A percentile compares a stretch with the other conserved stretches of the same genome.
phyloP scores from a whole-genome alignment of 2,797 vertebrate species.

The Cygnus olor region DNA sequence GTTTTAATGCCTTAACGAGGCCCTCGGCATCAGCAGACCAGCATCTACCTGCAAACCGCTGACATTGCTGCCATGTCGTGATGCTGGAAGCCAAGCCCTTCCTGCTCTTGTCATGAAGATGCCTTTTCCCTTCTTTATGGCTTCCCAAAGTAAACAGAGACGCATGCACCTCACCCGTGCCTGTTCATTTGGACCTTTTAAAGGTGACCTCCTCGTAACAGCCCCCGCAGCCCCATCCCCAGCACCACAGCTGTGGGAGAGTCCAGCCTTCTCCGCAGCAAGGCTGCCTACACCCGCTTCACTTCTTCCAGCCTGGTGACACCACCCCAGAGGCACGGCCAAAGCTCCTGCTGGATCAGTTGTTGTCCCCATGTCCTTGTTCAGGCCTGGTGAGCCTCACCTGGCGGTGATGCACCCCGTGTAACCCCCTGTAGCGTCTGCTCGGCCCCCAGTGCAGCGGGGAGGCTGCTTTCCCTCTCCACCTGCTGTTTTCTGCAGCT shows the following conservation, averaged over 20 bases:
- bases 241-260: not conserved
- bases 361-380: rapidly evolving
- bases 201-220: too few relatives aligned
- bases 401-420: rapidly evolving
- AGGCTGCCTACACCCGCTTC: not conserved
- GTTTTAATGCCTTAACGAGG: not conserved
- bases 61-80: rapidly evolving
- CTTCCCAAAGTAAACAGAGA: not conserved
- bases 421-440: rapidly evolving
- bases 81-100: not conserved
- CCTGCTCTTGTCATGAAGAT: rapidly evolving
- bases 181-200: not conserved
- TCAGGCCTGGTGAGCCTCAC: too few relatives aligned
- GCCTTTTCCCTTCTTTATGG: not conserved
- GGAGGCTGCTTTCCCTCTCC: not conserved
- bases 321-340: not conserved
- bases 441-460: rapidly evolving
- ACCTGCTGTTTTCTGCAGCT: not conserved
- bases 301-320: not conserved
- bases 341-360: not conserved
- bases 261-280: not conserved
- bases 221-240: rapidly evolving
- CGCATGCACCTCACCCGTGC: rapidly evolving
- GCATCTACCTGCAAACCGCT: not conserved
- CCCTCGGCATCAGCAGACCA: not conserved